Evolutionary conservation across 2,888 invertebrate genomes (phyloP).

Genomic region (Lysandra coridon): DNA sequence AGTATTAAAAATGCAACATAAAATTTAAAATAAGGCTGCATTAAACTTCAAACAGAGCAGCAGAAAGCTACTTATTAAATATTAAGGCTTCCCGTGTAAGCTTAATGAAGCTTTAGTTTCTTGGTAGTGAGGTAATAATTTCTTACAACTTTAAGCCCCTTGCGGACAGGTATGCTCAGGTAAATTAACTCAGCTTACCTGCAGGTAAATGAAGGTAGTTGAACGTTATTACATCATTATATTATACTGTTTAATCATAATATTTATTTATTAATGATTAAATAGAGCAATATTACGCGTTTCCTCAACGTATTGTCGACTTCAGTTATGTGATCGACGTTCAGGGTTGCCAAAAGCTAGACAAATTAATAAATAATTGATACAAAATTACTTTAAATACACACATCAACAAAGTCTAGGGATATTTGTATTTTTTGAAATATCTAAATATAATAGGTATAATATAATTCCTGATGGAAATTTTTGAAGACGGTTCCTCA

Average conservation of each 20-base stretch:
- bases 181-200: neutral
- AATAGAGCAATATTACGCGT: slow-evolving; percentile 39
- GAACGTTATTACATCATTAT: neutral
- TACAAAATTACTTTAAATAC: neutral
- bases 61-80: neutral
- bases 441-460: too few species aligned
- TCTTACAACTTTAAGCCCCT: neutral
- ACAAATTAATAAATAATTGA: neutral
- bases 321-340: slow-evolving; percentile 47
- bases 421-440: too few species aligned
- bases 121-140: neutral
- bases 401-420: too few species aligned
- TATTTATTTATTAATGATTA: slow-evolving; percentile 40
- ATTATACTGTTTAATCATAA: slow-evolving; percentile 3
- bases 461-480: too few species aligned
- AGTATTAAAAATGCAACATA: neutral
- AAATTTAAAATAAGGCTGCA: neutral
- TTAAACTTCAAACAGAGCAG: neutral
- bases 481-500: too few species aligned
- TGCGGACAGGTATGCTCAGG: neutral
- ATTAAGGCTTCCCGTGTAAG: neutral
- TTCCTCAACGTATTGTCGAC: slow-evolving; percentile 49
- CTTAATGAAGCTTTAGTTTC: slow-evolving; percentile 5
- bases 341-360: slow-evolving; percentile 41
- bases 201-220: neutral